Evolutionary conservation across 2,888 invertebrate species (phyloP).

Genomic region (Drosophila tanythrix): DNA sequence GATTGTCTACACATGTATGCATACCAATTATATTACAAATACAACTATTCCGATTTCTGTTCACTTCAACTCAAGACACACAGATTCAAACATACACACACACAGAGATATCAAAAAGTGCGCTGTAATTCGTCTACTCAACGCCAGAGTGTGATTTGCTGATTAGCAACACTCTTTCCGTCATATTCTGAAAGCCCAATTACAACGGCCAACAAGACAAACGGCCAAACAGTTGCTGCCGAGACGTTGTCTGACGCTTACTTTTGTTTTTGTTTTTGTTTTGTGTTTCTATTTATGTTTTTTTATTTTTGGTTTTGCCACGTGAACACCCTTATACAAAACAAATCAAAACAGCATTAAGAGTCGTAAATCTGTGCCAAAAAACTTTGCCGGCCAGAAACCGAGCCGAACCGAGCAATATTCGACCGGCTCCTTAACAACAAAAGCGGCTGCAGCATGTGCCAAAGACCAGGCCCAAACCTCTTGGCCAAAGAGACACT

Average conservation of each 20-base stretch:
- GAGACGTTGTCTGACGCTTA: constrained; percentile 34
- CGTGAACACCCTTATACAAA: constrained; percentile 78
- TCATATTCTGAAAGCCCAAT: constrained; percentile 81
- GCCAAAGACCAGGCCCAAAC: constrained; percentile 68
- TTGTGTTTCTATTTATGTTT: constrained; percentile 3
- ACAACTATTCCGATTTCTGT: neutral
- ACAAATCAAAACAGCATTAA: constrained; percentile 79
- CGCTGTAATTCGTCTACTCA: constrained; percentile 79
- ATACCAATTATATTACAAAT: neutral
- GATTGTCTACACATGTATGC: constrained; percentile 5
- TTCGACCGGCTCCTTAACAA: constrained; percentile 57
- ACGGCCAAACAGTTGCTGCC: constrained; percentile 63
- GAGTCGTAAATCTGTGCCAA: constrained; percentile 81
- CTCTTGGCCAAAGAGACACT: constrained; percentile 69
- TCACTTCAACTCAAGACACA: neutral
- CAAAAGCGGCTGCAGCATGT: constrained; percentile 74
- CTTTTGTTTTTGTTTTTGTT: constrained; percentile 21
- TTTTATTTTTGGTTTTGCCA: constrained; percentile 52
- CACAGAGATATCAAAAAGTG: constrained; percentile 35
- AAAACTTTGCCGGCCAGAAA: constrained; percentile 43
- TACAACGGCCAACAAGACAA: constrained; percentile 72
- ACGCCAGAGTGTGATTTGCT: constrained; percentile 80
- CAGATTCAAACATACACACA: neutral
- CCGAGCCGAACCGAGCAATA: constrained; percentile 11
- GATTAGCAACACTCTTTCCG: constrained; percentile 83